These are phyloP conservation scores for Chondrilla cf. caribensis DNA, from an alignment of 37 sponge, comb jelly and placozoan species.

Conservation along the genomic window DNA sequence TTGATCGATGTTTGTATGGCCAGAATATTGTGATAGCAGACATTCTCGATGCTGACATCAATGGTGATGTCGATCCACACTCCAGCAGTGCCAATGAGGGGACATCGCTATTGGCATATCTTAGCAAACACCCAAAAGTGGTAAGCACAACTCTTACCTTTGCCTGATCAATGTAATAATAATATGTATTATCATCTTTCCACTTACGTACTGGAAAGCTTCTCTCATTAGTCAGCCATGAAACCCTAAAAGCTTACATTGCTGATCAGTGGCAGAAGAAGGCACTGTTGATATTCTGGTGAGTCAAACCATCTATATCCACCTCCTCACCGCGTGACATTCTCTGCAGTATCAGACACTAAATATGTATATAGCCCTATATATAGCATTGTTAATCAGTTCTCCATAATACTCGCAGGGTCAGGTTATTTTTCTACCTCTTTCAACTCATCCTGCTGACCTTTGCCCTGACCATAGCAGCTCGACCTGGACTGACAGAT, in stretches of 20 bases:
- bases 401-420: too few relatives aligned
- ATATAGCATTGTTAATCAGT: too few relatives aligned
- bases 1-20: not conserved
- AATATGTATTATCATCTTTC: too few relatives aligned
- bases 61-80: not conserved
- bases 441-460: slow-evolving; percentile 23
- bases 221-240: not conserved
- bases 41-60: slow-evolving; percentile 12
- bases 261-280: not conserved
- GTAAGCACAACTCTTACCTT: too few relatives aligned
- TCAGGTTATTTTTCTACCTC: not conserved
- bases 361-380: too few relatives aligned
- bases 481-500: slow-evolving; percentile 9
- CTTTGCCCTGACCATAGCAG: slow-evolving; percentile 22
- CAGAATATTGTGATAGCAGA: slow-evolving; percentile 10
- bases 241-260: not conserved
- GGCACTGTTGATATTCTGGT: not conserved
- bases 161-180: too few relatives aligned
- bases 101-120: not conserved
- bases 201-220: not conserved
- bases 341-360: too few relatives aligned
- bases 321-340: too few relatives aligned
- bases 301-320: too few relatives aligned
- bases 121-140: slow-evolving; percentile 1
- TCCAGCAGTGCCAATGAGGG: not conserved